These are phyloP conservation scores for Fringilla coelebs DNA, from an alignment of 2,797 vertebrate genomes.

Conservation along the genomic window DNA sequence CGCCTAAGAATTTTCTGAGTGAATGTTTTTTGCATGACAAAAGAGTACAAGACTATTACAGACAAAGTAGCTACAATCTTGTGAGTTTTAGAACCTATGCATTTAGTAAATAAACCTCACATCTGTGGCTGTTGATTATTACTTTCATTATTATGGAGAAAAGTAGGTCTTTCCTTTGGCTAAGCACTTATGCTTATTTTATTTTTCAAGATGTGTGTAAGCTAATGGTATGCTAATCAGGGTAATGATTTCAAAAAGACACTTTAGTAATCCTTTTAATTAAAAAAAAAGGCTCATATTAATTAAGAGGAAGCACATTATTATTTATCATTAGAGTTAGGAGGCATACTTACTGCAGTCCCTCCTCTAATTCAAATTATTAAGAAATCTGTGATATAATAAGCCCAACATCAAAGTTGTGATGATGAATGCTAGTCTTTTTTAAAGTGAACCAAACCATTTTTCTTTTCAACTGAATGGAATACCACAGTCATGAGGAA, in stretches of 20 bases:
- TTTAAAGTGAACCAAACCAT: background rate
- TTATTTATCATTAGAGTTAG: slow-evolving; percentile 27
- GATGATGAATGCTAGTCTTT: background rate
- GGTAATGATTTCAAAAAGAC: slow-evolving; percentile 48
- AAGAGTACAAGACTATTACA: background rate
- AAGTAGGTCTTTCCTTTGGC: background rate
- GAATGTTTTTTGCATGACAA: background rate
- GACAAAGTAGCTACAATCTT: background rate
- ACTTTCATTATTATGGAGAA: background rate
- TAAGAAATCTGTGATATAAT: background rate
- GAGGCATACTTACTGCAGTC: background rate
- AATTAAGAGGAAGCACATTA: slow-evolving; percentile 18
- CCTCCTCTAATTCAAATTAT: background rate
- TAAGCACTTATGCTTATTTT: background rate
- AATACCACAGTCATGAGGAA: background rate
- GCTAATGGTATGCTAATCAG: slow-evolving; percentile 33
- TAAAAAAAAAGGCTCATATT: background rate
- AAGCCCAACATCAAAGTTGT: background rate
- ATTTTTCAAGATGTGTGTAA: slow-evolving; percentile 16
- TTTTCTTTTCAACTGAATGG: background rate
- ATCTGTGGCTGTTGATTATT: background rate
- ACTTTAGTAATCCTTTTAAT: slow-evolving; percentile 33
- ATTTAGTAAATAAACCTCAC: background rate
- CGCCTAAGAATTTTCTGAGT: background rate
- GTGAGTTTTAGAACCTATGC: background rate